Evolutionary conservation across 1,140 invertebrate genomes (phyloP).

Genomic region (Zaprionus capensis): DNA sequence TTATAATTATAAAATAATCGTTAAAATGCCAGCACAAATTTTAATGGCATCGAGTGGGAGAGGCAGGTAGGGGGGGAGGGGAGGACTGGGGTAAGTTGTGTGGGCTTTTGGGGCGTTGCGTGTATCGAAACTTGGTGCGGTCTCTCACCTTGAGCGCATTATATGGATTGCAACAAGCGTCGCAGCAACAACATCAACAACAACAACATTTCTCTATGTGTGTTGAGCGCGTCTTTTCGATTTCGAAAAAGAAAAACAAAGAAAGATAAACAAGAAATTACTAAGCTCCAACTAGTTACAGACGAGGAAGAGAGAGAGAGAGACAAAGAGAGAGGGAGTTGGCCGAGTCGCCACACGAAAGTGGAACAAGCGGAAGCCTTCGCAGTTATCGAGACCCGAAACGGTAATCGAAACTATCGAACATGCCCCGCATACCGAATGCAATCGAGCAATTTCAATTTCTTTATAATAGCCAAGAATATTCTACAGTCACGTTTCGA

Average conservation of each 20-base stretch:
- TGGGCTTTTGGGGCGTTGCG: conserved; percentile 49
- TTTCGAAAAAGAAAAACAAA: conserved; percentile 15
- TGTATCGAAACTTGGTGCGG: conserved; percentile 62
- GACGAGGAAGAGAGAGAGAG: background rate
- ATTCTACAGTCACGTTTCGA: conserved; percentile 21
- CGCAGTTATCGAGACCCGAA: conserved; percentile 16
- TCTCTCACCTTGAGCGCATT: conserved; percentile 76
- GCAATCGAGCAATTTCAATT: background rate
- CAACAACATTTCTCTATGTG: conserved; percentile 52
- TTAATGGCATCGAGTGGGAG: conserved; percentile 24
- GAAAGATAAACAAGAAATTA: conserved; percentile 42
- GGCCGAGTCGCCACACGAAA: conserved; percentile 50
- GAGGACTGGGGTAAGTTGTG: background rate
- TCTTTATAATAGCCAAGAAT: conserved; percentile 18
- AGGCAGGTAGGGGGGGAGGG: conserved; percentile 5
- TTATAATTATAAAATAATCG: conserved; percentile 74
- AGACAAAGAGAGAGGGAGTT: background rate
- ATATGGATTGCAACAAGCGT: conserved; percentile 10
- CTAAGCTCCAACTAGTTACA: conserved; percentile 60
- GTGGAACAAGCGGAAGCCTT: conserved; percentile 72
- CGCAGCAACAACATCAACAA: background rate
- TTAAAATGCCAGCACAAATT: conserved; percentile 53
- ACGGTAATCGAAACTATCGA: background rate
- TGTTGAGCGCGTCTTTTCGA: conserved; percentile 33
- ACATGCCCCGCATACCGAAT: conserved; percentile 23